Evolutionary conservation across 1,140 invertebrate genomes (phyloP), one percentile per base, ranked within the genome.

Genomic region (Bilobella aurantiaca): DNA sequence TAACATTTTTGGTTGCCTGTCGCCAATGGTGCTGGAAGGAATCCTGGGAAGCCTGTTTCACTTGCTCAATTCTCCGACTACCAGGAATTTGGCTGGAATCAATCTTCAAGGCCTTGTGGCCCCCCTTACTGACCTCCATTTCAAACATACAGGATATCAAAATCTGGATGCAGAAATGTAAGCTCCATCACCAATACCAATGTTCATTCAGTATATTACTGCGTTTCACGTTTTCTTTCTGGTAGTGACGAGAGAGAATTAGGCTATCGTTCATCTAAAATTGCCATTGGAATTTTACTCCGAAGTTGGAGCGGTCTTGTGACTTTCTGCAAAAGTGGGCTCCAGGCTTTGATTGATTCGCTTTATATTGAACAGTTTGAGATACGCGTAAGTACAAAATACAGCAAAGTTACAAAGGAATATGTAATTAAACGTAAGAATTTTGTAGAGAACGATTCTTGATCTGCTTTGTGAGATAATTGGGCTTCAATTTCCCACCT

Each of bases 81-180:
- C 90, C 0, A 80, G 94, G 56, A 79, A 81, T 67, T 81, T 82
- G 60, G 86, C 87, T 37, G 84, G 82, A 18, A 82, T 92, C 2
- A 87, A 90, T 73, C 78, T 95, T n/a, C 80, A 90, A 71, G 87
- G 58, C 21, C 80, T 96, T 2, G 86, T 93, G 47, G 90, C 91
- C 1, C 91, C 93, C 1, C 95, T 94, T 73, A 95, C 91, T 73
- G 93, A 96, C 79, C 87, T 91, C 73, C 89, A 94, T 74, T 89
- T 82, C 76, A 84, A 76, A 76, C 84, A 72, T 76, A 81, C 69
- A 78, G 83, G 72, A 77, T 28, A 57, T 28, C 81, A 79, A 79
- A 81, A 75, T 74, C 83, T 65, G 23, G 73, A 73, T 63, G 72
- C 68, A 58, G 68, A 71, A 58, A 59, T 70, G 69, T 73, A 68